These are phyloP conservation scores for Luscinia megarhynchos DNA, from an alignment of 2,797 vertebrate genomes.

Conservation along the genomic window DNA sequence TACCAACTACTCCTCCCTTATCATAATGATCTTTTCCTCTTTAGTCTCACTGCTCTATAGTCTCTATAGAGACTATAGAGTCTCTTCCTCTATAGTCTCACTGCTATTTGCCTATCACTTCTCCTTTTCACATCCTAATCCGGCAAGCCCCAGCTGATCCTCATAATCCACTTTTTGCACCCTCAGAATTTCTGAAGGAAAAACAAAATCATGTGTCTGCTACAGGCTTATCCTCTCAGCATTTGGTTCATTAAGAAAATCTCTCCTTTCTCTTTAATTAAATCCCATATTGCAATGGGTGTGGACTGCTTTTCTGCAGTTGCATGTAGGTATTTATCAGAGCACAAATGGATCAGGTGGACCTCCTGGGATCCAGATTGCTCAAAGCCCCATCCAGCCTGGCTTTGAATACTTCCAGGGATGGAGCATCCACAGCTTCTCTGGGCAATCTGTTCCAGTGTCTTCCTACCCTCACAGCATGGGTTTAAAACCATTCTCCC, in stretches of 20 bases:
- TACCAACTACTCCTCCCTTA: not conserved
- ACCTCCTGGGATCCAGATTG: not conserved
- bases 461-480: not conserved
- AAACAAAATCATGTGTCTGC: not conserved
- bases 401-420: not conserved
- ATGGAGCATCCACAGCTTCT: not conserved
- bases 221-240: not conserved
- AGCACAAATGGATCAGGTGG: not conserved
- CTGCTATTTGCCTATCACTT: not conserved
- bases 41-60: not conserved
- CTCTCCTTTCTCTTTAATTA: not conserved
- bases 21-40: not conserved
- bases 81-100: not conserved
- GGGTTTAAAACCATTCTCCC: not conserved
- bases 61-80: no score
- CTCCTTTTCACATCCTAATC: not conserved
- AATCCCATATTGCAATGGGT: not conserved
- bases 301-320: not conserved
- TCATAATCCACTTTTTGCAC: not conserved
- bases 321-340: not conserved
- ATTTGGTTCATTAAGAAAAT: not conserved
- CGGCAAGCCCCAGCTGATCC: not conserved
- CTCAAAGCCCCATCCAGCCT: not conserved
- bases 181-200: not conserved
- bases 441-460: not conserved